Conservation (phyloP, 1,140 invertebrate genomes). For the Adoxophyes honmai region DNA sequence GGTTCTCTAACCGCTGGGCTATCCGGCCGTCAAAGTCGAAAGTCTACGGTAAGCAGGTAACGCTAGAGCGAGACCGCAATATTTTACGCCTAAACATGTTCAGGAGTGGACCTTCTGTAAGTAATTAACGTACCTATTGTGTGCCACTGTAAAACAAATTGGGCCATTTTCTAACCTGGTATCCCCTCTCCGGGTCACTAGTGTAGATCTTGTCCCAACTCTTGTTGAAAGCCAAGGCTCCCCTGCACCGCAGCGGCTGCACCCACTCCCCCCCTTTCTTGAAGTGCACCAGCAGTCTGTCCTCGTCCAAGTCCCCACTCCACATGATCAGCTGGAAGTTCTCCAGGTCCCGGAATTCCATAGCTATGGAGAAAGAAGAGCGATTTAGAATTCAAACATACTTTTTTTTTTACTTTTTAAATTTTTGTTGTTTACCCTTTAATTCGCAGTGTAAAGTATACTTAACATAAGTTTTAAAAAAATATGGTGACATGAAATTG, state of each 20-base stretch:
- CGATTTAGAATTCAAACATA: slow-evolving; percentile 6
- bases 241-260: slow-evolving; percentile 85
- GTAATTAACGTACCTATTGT: not conserved
- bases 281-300: slow-evolving; percentile 82
- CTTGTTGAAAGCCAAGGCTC: slow-evolving; percentile 74
- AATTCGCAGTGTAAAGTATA: too few relatives aligned
- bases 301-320: slow-evolving; percentile 87
- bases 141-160: slow-evolving; percentile 56
- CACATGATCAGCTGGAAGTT: slow-evolving; percentile 87
- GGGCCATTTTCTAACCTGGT: slow-evolving; percentile 45
- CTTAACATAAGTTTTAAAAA: too few relatives aligned
- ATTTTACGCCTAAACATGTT: too few relatives aligned
- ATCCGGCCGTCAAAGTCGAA: too few relatives aligned
- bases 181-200: slow-evolving; percentile 59
- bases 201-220: slow-evolving; percentile 58
- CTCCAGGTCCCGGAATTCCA: slow-evolving; percentile 85
- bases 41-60: not conserved
- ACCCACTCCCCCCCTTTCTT: slow-evolving; percentile 77
- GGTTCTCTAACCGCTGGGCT: too few relatives aligned
- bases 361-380: slow-evolving; percentile 65
- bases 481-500: too few relatives aligned
- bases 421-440: too few relatives aligned
- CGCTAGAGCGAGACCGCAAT: not conserved
- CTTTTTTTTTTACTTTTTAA: too few relatives aligned
- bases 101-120: too few relatives aligned